Evolutionary conservation across 2,113 vertebrate genomes (phyloP).

Genomic region (Picathartes gymnocephalus): DNA sequence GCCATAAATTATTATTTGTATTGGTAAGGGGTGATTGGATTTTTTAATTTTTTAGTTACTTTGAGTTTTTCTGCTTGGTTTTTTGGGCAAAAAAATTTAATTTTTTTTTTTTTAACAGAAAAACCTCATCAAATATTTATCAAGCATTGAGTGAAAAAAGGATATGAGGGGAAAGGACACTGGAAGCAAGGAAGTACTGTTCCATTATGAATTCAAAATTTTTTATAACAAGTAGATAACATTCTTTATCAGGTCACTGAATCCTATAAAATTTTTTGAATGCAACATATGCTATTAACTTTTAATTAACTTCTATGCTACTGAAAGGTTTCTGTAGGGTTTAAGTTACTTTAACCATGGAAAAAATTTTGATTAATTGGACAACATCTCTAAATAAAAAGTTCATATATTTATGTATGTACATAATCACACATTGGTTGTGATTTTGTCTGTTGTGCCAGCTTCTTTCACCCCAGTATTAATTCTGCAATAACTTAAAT

Average conservation of each 20-base stretch:
- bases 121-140: not conserved
- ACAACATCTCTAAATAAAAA: not conserved
- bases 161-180: not conserved
- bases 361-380: not conserved
- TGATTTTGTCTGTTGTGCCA: not conserved
- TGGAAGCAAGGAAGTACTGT: not conserved
- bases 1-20: not conserved
- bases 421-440: not conserved
- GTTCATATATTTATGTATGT: not conserved
- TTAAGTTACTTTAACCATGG: not conserved
- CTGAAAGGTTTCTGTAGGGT: not conserved
- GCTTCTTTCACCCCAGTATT: not conserved
- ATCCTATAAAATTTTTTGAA: not conserved
- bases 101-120: not conserved
- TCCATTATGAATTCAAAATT: not conserved
- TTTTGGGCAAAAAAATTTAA: not conserved
- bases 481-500: not conserved
- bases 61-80: not conserved
- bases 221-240: not conserved
- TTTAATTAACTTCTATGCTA: not conserved
- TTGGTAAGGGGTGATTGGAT: fast-evolving
- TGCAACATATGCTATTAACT: not conserved
- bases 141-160: not conserved
- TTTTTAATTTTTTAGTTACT: not conserved
- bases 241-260: not conserved